Evolutionary conservation across 2,797 vertebrate species (phyloP).

Genomic region (Fratercula arctica): DNA sequence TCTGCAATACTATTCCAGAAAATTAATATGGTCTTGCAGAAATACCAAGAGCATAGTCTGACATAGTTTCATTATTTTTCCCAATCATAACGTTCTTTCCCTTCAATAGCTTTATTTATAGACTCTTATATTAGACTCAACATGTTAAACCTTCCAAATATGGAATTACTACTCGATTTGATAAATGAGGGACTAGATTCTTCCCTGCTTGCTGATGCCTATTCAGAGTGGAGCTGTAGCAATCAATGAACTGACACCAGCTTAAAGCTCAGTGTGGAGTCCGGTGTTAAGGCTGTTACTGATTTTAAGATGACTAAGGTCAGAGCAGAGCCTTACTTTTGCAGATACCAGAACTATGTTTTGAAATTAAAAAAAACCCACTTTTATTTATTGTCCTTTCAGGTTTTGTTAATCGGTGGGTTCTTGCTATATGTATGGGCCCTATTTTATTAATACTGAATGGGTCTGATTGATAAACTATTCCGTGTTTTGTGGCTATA

Average conservation of each 20-base stretch:
- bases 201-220: neutral
- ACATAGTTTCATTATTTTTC: constrained; percentile 17
- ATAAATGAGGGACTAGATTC: neutral
- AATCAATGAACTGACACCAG: neutral
- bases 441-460: neutral
- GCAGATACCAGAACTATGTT: neutral
- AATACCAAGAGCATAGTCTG: neutral
- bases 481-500: neutral
- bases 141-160: constrained; percentile 27
- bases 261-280: neutral
- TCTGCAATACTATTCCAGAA: neutral
- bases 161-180: neutral
- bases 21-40: neutral
- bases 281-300: neutral
- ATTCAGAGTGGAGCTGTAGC: neutral
- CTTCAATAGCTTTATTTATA: constrained; percentile 28
- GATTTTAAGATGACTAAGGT: neutral
- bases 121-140: neutral
- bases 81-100: neutral
- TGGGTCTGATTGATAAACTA: neutral
- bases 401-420: neutral
- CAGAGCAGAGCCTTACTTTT: neutral
- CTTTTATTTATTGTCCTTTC: neutral
- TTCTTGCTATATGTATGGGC: neutral
- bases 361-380: neutral